Evolutionary conservation across 2,888 invertebrate genomes (phyloP).

Genomic region (Drosophila infuscata): DNA sequence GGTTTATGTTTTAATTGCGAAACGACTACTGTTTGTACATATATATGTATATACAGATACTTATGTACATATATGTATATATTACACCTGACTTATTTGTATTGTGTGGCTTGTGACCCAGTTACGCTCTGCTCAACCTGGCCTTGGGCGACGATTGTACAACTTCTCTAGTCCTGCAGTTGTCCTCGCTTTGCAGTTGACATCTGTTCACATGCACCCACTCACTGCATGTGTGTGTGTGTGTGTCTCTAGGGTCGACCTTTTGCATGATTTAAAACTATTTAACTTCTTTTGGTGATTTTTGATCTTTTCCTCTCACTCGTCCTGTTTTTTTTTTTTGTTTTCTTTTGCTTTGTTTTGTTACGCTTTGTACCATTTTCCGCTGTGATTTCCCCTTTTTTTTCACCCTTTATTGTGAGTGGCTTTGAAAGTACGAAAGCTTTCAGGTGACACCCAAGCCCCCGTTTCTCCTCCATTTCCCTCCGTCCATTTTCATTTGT

Average conservation of each 20-base stretch:
- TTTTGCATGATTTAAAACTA: constrained; percentile 74
- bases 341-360: constrained; percentile 35
- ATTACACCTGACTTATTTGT: constrained; percentile 38
- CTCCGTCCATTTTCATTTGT: constrained; percentile 13
- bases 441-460: constrained; percentile 8
- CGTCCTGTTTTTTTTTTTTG: constrained; percentile 11
- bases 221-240: constrained; percentile 1
- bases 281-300: constrained; percentile 63
- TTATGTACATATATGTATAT: not conserved
- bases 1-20: not conserved
- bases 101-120: constrained; percentile 48
- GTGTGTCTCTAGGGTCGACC: constrained; percentile 45
- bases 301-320: constrained; percentile 1
- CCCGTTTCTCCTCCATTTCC: not conserved
- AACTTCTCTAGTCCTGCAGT: constrained; percentile 69
- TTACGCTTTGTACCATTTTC: constrained; percentile 53
- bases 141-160: constrained; percentile 62
- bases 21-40: not conserved
- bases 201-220: constrained; percentile 55
- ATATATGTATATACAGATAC: not conserved
- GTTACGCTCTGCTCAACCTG: constrained; percentile 59
- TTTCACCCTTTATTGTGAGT: constrained; percentile 68
- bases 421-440: constrained; percentile 44
- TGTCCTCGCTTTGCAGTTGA: constrained; percentile 73
- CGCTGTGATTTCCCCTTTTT: constrained; percentile 55